Conservation (phyloP, 2,888 invertebrate species). For the Crioceris asparagi region DNA sequence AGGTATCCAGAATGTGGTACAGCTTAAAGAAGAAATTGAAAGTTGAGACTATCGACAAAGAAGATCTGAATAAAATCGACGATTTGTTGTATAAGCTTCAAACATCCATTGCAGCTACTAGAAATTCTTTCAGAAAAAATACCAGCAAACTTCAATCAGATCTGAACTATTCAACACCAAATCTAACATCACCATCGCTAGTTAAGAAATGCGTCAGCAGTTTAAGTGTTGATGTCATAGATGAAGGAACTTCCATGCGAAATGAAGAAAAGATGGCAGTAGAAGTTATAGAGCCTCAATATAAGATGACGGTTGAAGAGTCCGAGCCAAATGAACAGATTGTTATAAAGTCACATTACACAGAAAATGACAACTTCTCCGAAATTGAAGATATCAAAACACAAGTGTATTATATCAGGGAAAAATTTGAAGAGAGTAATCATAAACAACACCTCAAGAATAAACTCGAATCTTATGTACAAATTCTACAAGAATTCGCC, state of each 20-base stretch:
- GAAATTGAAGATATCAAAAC: slow-evolving; percentile 20
- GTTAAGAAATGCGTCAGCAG: slow-evolving; percentile 9
- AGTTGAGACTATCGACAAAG: slow-evolving; percentile 11
- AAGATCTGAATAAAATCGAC: slow-evolving; percentile 16
- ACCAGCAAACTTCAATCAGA: slow-evolving; percentile 4
- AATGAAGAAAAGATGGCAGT: slow-evolving; percentile 14
- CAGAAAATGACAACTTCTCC: slow-evolving; percentile 13
- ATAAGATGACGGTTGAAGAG: no score
- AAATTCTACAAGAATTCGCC: slow-evolving; percentile 11
- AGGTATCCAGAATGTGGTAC: slow-evolving; percentile 15
- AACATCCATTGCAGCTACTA: slow-evolving; percentile 5
- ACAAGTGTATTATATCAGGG: slow-evolving; percentile 21
- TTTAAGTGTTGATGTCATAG: slow-evolving; percentile 12
- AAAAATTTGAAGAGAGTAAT: slow-evolving; percentile 16
- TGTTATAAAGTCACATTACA: not conserved
- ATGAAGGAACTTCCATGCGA: slow-evolving; percentile 7
- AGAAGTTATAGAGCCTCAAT: slow-evolving; percentile 14
- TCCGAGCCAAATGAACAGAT: slow-evolving; percentile 7
- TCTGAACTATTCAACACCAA: slow-evolving; percentile 9
- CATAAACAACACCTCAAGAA: slow-evolving; percentile 15
- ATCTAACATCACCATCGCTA: slow-evolving; percentile 4
- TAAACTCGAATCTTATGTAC: slow-evolving; percentile 16
- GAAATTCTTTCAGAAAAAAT: not conserved
- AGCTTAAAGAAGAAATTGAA: slow-evolving; percentile 12
- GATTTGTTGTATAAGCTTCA: slow-evolving; percentile 12